Evolutionary conservation across 1,140 invertebrate species (phyloP).

Genomic region (Psilanteris sp.): DNA sequence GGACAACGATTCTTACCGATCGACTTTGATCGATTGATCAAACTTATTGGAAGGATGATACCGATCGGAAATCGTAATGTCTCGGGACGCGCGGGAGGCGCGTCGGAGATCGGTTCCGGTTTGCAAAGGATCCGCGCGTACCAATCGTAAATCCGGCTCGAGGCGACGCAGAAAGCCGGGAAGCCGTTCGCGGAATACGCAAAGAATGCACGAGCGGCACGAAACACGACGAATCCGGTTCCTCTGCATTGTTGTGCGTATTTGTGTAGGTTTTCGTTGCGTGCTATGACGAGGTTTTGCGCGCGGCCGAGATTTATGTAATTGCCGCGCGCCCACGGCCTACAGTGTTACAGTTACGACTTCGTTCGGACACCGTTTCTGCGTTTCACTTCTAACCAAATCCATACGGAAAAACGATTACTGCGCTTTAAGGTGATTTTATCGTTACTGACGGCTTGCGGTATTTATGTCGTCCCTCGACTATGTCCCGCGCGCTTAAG

Average conservation of each 20-base stretch:
- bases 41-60: too few species aligned
- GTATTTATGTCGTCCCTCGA: constrained; percentile 14
- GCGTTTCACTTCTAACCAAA: neutral
- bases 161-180: constrained; percentile 41
- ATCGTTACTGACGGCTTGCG: constrained; percentile 46
- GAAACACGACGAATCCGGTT: constrained; percentile 52
- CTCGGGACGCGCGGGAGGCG: too few species aligned
- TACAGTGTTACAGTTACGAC: constrained; percentile 48
- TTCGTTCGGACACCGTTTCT: constrained; percentile 41
- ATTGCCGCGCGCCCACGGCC: constrained; percentile 48
- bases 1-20: too few species aligned
- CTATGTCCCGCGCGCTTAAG: neutral
- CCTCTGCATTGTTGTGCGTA: constrained; percentile 41
- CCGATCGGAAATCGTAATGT: too few species aligned
- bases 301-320: constrained; percentile 52
- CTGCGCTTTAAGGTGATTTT: constrained; percentile 20
- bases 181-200: constrained; percentile 42
- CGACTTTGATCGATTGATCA: too few species aligned
- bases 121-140: constrained; percentile 18
- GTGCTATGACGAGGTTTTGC: constrained; percentile 45
- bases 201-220: constrained; percentile 35
- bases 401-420: constrained; percentile 2
- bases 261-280: constrained; percentile 34
- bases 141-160: constrained; percentile 34
- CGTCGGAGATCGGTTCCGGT: constrained; percentile 32